Base-by-base conservation (phyloP, 2,113 vertebrate genomes). In the Tyto alba region DNA sequence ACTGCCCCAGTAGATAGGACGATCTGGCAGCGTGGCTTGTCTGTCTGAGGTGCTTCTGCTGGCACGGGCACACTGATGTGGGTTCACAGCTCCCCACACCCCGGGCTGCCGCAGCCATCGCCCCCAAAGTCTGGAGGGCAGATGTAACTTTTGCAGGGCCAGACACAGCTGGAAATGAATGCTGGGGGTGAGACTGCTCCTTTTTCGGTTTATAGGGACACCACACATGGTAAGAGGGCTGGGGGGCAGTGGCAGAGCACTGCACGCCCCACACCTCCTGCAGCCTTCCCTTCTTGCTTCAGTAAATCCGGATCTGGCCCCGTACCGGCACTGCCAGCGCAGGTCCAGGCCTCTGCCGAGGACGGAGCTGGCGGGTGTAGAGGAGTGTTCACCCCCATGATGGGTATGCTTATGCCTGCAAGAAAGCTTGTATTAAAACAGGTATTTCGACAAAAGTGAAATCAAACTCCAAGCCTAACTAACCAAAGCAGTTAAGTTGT, bases 301-400 rank as follows among this genome's bases (percentile, higher is more conserved):
- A 22, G 38, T 50, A 78, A 41, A 85, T 38, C 34, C 2, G 0
- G 1, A 53, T 16, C 27, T 63, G 64, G 36, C 10, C 16, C 68
- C 13, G 21, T 3, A 13, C 10, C 3, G 2, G 26, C 40, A 4
- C 41, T 8, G 17, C 1, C 36, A 8, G 56, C 11, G 50, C 0
- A 29, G 59, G 36, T 30, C 56, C 56, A 32, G 27, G 68, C 36
- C 41, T 77, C 57, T 56, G 78, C 16, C 40, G 43, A 30, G 52
- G 34, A 45, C 30, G 22, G 32, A 6, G 29, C 8, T 3, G 16
- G 23, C 45, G 72, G 59, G 32, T 30, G 32, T 6, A 18, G 43
- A 22, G 56, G 19, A 67, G 52, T 2, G 56, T 7, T 47, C n/a
- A n/a, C n/a, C n/a, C n/a, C 32, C 62, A 5, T 4, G 1, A 48